phyloP scores from a whole-genome alignment of 2,113 vertebrate species.

The Strix aluco region DNA sequence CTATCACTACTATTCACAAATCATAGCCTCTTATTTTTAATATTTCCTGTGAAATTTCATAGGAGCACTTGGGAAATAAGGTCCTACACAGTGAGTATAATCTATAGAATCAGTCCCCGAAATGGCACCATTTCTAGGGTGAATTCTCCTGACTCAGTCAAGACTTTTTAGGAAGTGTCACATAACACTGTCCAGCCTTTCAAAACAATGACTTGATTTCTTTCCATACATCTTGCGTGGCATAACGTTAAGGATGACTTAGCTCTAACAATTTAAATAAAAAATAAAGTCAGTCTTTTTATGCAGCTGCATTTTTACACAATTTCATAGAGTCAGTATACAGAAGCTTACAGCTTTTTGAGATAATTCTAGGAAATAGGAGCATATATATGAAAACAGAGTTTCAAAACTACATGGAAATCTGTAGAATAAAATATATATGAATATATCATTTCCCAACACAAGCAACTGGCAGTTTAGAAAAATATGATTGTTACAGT shows the following conservation, averaged over 20 bases:
- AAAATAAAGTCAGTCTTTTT: slow-evolving; percentile 2
- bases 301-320: neutral
- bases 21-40: neutral
- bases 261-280: neutral
- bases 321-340: neutral
- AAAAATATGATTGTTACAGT: slow-evolving; percentile 62
- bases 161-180: slow-evolving; percentile 5
- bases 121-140: neutral
- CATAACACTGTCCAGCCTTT: neutral
- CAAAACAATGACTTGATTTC: neutral
- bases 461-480: slow-evolving; percentile 45
- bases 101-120: neutral
- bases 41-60: neutral
- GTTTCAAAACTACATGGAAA: slow-evolving; percentile 17
- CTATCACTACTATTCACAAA: neutral
- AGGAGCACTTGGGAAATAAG: neutral
- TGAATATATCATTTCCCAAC: slow-evolving; percentile 55
- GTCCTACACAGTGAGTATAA: neutral
- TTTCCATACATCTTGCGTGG: neutral
- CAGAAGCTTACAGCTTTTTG: slow-evolving; percentile 25
- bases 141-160: neutral
- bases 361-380: neutral
- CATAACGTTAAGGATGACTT: neutral
- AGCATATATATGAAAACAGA: slow-evolving; percentile 15
- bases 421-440: slow-evolving; percentile 73